Percentiles rank a stretch among this genome's conserved stretches.
Conservation (phyloP, 2,797 vertebrate species). For the Gobionotothen gibberifrons region DNA sequence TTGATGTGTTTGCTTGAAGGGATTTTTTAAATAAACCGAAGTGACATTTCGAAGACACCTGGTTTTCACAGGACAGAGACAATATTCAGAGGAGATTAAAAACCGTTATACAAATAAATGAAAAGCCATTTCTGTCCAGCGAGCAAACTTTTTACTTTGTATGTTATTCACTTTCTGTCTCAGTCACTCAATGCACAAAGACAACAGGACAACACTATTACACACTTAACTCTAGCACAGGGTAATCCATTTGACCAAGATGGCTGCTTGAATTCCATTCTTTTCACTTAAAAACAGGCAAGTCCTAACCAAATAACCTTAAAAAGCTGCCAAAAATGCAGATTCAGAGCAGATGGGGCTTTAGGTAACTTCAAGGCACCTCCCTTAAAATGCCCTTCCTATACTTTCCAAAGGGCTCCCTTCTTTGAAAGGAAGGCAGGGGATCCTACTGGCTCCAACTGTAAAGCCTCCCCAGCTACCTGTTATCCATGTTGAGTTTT, state of each 20-base stretch:
- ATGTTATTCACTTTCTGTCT: constrained; percentile 3
- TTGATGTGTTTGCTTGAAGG: not conserved
- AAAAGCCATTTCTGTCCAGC: constrained; percentile 18
- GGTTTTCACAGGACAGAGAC: not conserved
- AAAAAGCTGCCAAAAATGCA: constrained; percentile 53
- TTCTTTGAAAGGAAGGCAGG: constrained; percentile 27
- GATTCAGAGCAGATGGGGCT: constrained; percentile 61
- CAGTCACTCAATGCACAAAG: constrained; percentile 25
- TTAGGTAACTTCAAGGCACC: constrained; percentile 17
- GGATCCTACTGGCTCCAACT: constrained; percentile 46
- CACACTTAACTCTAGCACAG: constrained; percentile 24
- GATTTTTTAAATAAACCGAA: not conserved
- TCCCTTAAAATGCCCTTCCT: constrained; percentile 16
- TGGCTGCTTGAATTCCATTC: constrained; percentile 29
- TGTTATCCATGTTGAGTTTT: not conserved
- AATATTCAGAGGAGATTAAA: constrained; percentile 18
- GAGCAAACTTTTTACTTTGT: not conserved
- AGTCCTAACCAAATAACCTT: constrained; percentile 25
- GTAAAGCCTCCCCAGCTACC: not conserved
- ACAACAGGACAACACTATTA: constrained; percentile 4
- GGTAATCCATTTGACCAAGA: constrained; percentile 36
- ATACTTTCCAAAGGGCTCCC: not conserved
- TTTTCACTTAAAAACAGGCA: constrained; percentile 10
- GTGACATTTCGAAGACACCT: not conserved
- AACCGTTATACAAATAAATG: not conserved